phyloP scores from a whole-genome alignment of 2,888 invertebrate genomes.

The Lithophane leautieri region DNA sequence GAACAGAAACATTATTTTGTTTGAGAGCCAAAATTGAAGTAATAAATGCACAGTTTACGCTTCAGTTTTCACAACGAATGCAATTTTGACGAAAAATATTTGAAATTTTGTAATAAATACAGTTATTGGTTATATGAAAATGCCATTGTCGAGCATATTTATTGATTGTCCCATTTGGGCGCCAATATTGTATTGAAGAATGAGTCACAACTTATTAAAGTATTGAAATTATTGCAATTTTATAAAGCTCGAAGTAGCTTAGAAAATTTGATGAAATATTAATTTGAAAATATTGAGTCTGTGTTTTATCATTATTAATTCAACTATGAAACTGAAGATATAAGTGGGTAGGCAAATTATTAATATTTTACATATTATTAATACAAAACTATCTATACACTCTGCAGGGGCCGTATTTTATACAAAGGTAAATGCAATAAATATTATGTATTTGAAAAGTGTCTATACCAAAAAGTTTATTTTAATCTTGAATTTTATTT shows the following conservation, averaged over 20 bases:
- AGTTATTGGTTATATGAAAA: conserved; percentile 14
- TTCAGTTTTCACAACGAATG: conserved; percentile 8
- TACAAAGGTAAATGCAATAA: neutral
- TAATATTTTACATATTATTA: neutral
- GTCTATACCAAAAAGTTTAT: neutral
- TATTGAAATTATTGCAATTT: conserved; percentile 18
- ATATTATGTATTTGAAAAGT: neutral
- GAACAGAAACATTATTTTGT: neutral
- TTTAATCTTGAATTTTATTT: neutral
- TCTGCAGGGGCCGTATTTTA: neutral
- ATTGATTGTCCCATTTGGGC: conserved; percentile 26
- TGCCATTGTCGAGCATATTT: neutral
- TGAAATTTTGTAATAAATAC: conserved; percentile 20
- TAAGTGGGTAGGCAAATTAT: neutral
- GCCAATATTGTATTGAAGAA: conserved; percentile 36
- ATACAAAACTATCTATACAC: neutral
- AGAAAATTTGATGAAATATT: conserved; percentile 13
- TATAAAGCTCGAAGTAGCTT: neutral
- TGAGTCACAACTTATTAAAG: conserved; percentile 8
- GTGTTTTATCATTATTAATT: neutral
- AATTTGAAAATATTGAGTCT: neutral
- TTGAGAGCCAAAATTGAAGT: neutral
- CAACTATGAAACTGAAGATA: neutral
- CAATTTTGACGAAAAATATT: neutral
- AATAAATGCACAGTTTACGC: conserved; percentile 12